Evolutionary conservation across 2,113 vertebrate genomes (phyloP), one percentile per base, ranked within the genome.

Genomic region (Lutjanus erythropterus): DNA sequence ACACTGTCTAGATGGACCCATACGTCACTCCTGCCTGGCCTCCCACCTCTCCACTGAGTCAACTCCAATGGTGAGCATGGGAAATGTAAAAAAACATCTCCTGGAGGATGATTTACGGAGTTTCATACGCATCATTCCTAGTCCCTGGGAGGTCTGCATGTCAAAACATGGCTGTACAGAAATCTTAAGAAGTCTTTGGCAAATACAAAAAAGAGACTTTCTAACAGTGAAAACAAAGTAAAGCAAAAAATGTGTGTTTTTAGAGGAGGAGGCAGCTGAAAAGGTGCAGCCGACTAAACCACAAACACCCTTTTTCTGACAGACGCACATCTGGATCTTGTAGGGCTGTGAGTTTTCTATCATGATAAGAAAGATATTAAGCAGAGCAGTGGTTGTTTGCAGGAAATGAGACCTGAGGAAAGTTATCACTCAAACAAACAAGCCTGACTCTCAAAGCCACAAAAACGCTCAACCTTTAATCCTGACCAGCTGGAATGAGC

Each of bases 1-100:
- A 92, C 82, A 93, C 81, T 61, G 83, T 64, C 61, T 9, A 35
- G 16, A 58, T 33, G 66, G 64, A 81, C 56, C 80, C 70, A 23
- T 86, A 75, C 76, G 68, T 94, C 91, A 93, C 79, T 87, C 55
- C 64, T 65, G 70, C 21, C 33, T 86, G 86, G 75, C 88, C 89
- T 90, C 59, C 81, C 84, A 88, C 82, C 86, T 74, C 84, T 80
- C 23, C 44, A 21, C 25, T 66, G 11, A 50, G 49, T 61, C 62
- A 11, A 29, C 60, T 76, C 58, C 59, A 74, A 61, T 80, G 71
- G 47, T 90, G 84, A 83, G 64, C 89, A 93, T 94, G 94, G 89
- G 92, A 95, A 95, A 90, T 62, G 67, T 70, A 46, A 56, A 65
- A 70, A 10, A 3, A 27, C 49, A n/a, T n/a, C 44, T 71, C 12